Evolutionary conservation across 2,888 invertebrate species (phyloP), one percentile per base, ranked within the genome.

Genomic region (Griposia aprilina): DNA sequence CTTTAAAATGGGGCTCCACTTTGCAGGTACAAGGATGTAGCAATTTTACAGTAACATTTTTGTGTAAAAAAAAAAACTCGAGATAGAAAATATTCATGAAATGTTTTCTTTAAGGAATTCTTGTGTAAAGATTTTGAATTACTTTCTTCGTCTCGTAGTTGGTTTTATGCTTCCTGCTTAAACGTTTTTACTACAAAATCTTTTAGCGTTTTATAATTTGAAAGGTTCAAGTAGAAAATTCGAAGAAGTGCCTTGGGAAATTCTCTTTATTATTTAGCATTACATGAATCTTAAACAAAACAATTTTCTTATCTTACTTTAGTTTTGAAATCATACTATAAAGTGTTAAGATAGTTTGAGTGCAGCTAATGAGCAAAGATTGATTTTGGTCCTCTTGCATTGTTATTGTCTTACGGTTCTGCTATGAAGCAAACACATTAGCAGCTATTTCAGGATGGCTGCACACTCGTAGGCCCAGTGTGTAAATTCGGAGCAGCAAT

Each of bases 1-100:
- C n/a, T 83, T 80, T 75, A 71, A 89, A 87, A 79, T 66, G 68
- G 73, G 69, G 59, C 79, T 81, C n/a, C 70, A 52, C 48, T 80
- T 71, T 66, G 30, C 66, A 79, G 83, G 72, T 80, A 81, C 67
- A 84, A 87, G 77, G 57, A 82, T 82, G 77, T 69, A 60, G 82
- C 67, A 86, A 87, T 78, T 87, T 78, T 74, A 78, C 30, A 80
- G 88, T 86, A 68, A 66, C 41, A 52, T 86, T 83, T 79, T 67
- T 75, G 68, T 76, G 78, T 66, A 41, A 80, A 78, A 82, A 87
- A 78, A 73, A 76, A 76, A 75, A 57, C 80, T 74, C 17, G 48
- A 73, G 74, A 68, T 20, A 50, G 73, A 72, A 87, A 80, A 73
- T 74, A 65, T 82, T 78, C 60, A 70, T 82, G 67, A 65, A 87